Evolutionary conservation across 2,113 vertebrate species (phyloP).

Genomic region (Eulemur rufifrons): DNA sequence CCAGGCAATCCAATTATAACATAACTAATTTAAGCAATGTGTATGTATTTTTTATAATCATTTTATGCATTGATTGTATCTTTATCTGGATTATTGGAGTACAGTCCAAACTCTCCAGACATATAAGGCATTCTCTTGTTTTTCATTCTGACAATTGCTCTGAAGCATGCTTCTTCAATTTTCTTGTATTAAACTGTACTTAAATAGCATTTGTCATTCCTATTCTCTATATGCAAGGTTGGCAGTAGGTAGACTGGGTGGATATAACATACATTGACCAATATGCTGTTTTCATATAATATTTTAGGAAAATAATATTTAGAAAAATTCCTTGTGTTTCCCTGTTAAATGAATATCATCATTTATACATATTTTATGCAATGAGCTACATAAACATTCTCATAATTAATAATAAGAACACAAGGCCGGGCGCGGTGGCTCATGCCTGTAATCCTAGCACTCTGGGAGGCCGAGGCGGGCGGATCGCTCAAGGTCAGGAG

Average conservation of each 20-base stretch:
- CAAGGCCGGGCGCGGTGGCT: too few relatives aligned
- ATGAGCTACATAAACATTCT: not conserved
- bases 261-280: not conserved
- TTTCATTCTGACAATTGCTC: not conserved
- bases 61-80: not conserved
- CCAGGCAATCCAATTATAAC: not conserved
- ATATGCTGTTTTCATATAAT: not conserved
- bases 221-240: not conserved
- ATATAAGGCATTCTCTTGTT: not conserved
- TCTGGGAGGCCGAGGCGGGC: too few relatives aligned
- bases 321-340: not conserved
- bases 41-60: not conserved
- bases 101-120: not conserved
- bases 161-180: not conserved
- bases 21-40: not conserved
- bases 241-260: not conserved
- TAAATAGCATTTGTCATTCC: not conserved
- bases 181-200: not conserved
- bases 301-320: not conserved
- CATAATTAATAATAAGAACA: not conserved
- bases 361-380: not conserved
- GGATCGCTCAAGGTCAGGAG: too few relatives aligned
- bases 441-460: too few relatives aligned
- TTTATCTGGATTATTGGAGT: not conserved
- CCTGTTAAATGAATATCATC: not conserved